A percentile compares a stretch with the other conserved stretches of the same genome.
These are phyloP conservation scores for Volucella inanis DNA, from an alignment of 2,888 invertebrate species.

Conservation along the genomic window DNA sequence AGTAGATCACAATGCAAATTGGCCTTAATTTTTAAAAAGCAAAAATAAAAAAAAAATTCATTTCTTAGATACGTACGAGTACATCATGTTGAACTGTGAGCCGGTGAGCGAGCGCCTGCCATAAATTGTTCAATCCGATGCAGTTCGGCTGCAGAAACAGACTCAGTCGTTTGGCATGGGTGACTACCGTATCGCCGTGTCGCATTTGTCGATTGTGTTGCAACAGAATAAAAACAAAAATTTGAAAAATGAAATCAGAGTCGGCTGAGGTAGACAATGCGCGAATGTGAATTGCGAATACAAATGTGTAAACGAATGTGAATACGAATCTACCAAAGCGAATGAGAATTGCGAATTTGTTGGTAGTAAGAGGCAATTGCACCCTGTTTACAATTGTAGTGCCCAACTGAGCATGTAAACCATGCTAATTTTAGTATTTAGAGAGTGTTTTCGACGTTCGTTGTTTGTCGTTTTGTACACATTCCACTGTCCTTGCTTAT, in stretches of 20 bases:
- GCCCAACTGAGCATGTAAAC: slow-evolving; percentile 68
- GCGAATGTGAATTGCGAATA: not conserved
- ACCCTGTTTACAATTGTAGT: slow-evolving; percentile 40
- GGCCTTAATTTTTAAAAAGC: slow-evolving; percentile 63
- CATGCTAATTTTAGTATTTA: slow-evolving; percentile 72
- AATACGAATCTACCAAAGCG: slow-evolving; percentile 44
- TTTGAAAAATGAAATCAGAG: not conserved
- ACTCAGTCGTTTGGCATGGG: too few relatives aligned
- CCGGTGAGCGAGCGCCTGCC: slow-evolving; percentile 7
- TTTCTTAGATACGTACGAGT: not conserved
- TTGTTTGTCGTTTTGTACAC: not conserved
- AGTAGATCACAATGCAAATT: slow-evolving; percentile 69
- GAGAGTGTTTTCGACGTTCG: slow-evolving; percentile 54
- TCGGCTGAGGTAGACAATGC: too few relatives aligned
- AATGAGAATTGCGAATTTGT: not conserved
- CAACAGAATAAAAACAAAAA: too few relatives aligned
- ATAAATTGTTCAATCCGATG: too few relatives aligned
- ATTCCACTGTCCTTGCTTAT: too few relatives aligned
- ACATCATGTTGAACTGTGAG: slow-evolving; percentile 12
- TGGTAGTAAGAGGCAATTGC: slow-evolving; percentile 41
- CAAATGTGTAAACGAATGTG: not conserved
- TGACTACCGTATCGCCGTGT: too few relatives aligned
- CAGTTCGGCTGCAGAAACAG: too few relatives aligned
- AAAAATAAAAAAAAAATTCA: slow-evolving; percentile 33
- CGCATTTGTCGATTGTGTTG: too few relatives aligned